Percentiles rank a stretch among this genome's conserved stretches.
phyloP scores from a whole-genome alignment of 2,113 vertebrate genomes.

The Ciconia stormi region DNA sequence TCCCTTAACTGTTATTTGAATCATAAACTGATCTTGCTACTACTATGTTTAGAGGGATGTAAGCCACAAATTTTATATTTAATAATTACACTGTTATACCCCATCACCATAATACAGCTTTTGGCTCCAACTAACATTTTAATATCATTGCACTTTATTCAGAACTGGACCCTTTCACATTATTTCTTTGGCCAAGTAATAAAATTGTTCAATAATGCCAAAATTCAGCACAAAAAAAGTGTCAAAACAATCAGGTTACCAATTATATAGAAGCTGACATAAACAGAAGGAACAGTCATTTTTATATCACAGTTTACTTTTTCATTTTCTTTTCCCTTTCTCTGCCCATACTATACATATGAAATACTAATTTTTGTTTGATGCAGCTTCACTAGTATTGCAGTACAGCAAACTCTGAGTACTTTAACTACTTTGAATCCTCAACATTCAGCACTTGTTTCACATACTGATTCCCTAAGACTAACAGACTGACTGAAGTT shows the following conservation, averaged over 20 bases:
- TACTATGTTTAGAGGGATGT: not conserved
- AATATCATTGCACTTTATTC: not conserved
- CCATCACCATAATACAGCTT: not conserved
- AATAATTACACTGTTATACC: not conserved
- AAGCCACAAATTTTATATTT: not conserved
- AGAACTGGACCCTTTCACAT: not conserved
- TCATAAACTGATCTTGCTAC: not conserved
- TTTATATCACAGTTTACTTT: not conserved
- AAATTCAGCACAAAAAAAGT: not conserved
- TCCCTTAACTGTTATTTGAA: not conserved
- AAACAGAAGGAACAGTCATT: not conserved
- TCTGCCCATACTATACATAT: not conserved
- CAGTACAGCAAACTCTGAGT: not conserved
- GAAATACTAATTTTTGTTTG: not conserved
- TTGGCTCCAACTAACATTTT: not conserved
- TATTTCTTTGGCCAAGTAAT: not conserved
- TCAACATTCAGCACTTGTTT: not conserved
- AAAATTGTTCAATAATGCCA: not conserved
- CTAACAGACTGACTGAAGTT: not conserved
- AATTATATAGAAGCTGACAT: not conserved
- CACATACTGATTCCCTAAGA: not conserved
- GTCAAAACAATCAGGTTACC: not conserved
- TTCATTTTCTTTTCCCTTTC: not conserved
- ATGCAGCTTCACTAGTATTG: not conserved
- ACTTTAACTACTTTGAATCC: not conserved